These are phyloP conservation scores for Trileptium ribeirensis DNA, from an alignment of 2,888 invertebrate species.

Conservation along the genomic window DNA sequence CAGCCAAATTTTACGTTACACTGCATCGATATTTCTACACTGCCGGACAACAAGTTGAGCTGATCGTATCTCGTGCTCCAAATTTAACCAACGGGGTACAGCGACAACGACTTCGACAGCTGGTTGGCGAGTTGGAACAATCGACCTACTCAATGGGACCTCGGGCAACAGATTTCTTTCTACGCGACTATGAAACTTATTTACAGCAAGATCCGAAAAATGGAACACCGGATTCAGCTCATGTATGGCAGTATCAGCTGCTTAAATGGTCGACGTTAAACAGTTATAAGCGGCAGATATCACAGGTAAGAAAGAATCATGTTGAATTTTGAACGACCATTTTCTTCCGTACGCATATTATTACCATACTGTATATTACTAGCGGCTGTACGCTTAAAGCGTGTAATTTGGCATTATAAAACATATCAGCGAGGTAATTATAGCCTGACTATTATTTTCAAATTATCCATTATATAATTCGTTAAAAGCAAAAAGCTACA, in stretches of 20 bases:
- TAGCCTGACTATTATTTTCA: too few species aligned
- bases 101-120: not conserved
- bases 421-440: too few species aligned
- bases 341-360: too few species aligned
- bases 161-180: not conserved
- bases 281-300: not conserved
- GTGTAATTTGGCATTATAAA: too few species aligned
- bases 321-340: too few species aligned
- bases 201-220: not conserved
- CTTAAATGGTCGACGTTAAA: not conserved
- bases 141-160: not conserved
- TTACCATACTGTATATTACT: too few species aligned
- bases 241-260: not conserved
- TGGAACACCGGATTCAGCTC: not conserved
- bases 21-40: not conserved
- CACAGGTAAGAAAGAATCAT: too few species aligned
- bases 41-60: not conserved
- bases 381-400: too few species aligned
- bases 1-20: not conserved
- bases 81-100: not conserved
- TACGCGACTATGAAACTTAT: not conserved
- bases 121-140: not conserved
- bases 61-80: not conserved
- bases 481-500: too few species aligned
- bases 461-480: too few species aligned